Conservation (phyloP, 1,140 invertebrate genomes). For the Drosophila murphyi region DNA sequence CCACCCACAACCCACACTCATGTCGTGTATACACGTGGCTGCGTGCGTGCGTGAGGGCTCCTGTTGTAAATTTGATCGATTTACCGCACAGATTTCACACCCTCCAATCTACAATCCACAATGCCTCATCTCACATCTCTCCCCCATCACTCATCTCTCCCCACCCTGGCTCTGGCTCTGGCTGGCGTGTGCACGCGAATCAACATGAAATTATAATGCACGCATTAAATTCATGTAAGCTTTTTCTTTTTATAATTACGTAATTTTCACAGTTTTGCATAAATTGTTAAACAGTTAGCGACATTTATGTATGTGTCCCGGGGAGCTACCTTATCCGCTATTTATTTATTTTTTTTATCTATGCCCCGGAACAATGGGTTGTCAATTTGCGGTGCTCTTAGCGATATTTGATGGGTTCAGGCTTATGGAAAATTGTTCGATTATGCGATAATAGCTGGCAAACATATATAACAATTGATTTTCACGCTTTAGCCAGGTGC, state of each 20-base stretch:
- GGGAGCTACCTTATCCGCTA: conserved; percentile 1
- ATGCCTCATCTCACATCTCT: not conserved
- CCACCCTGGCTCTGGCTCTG: too few species aligned
- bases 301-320: conserved; percentile 33
- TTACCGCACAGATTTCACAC: conserved; percentile 40
- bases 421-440: conserved; percentile 42
- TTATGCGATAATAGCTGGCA: conserved; percentile 35
- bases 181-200: conserved; percentile 47
- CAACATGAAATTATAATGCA: conserved; percentile 71
- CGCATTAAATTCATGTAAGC: conserved; percentile 52
- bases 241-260: conserved; percentile 59
- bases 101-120: conserved; percentile 13
- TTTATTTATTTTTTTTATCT: conserved; percentile 5
- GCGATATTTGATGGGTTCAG: conserved; percentile 26
- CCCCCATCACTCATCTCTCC: not conserved
- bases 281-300: conserved; percentile 49
- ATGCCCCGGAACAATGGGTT: conserved; percentile 11
- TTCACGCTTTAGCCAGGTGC: not conserved
- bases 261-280: conserved; percentile 66
- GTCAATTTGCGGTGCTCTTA: conserved; percentile 20
- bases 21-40: conserved; percentile 36
- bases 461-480: conserved; percentile 9
- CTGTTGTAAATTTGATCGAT: conserved; percentile 65
- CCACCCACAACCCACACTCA: not conserved
- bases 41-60: conserved; percentile 37